Percentiles rank a stretch among this genome's conserved stretches.
These are phyloP conservation scores for Rhegmatorhina hoffmannsi DNA, from an alignment of 2,113 vertebrate species.

Conservation along the genomic window DNA sequence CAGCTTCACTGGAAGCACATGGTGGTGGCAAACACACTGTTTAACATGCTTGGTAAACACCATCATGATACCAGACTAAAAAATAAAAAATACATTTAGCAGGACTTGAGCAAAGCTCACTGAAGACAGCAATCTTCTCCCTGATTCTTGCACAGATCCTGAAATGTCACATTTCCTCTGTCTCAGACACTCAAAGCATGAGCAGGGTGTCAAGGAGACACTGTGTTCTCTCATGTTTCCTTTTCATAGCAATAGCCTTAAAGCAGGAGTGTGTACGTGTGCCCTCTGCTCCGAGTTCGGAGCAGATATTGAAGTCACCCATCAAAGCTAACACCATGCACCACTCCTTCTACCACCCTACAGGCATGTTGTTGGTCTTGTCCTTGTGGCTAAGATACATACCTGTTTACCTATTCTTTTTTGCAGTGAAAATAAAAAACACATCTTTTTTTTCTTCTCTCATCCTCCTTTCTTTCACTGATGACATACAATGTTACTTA, in stretches of 20 bases:
- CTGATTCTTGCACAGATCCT: background rate
- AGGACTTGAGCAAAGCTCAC: background rate
- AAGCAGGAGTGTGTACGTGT: background rate
- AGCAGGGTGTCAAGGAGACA: background rate
- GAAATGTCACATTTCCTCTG: background rate
- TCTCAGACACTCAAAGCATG: background rate
- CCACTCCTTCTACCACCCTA: background rate
- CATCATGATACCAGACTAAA: background rate
- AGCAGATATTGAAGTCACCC: background rate
- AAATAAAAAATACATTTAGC: background rate
- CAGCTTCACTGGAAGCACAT: fast-evolving
- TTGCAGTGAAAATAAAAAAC: background rate
- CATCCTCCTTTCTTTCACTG: background rate
- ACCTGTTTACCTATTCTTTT: background rate
- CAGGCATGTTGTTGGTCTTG: background rate
- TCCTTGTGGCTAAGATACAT: background rate
- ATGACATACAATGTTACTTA: background rate
- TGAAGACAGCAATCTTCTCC: background rate
- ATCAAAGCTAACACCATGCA: background rate
- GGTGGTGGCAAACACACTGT: fast-evolving
- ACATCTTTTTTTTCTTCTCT: background rate
- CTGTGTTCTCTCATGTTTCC: background rate
- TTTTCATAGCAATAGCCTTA: background rate
- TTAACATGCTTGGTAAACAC: background rate
- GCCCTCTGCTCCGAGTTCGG: background rate